Evolutionary conservation across 2,797 vertebrate species (phyloP).

Genomic region (Cebuella pygmaea): DNA sequence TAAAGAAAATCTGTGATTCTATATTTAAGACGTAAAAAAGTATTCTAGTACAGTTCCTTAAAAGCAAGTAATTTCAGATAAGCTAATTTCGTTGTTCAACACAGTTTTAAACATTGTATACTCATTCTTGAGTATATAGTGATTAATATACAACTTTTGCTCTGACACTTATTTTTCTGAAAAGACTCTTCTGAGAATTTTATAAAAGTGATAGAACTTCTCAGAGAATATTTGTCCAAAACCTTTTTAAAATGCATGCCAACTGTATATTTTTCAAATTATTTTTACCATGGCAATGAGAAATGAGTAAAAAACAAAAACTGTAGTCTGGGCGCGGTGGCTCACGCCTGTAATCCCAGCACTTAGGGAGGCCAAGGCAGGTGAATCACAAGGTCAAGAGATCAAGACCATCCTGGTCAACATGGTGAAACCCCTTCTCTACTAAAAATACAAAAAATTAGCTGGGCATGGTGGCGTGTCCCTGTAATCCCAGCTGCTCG

Average conservation of each 20-base stretch:
- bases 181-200: not conserved
- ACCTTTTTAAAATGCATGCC: not conserved
- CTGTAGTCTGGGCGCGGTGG: not conserved
- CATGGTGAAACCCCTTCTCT: too few relatives aligned
- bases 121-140: not conserved
- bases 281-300: not conserved
- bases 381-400: too few relatives aligned
- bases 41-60: not conserved
- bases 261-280: not conserved
- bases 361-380: too few relatives aligned
- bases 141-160: not conserved
- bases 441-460: too few relatives aligned
- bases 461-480: too few relatives aligned
- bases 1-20: slow-evolving; percentile 35
- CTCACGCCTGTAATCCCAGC: too few relatives aligned
- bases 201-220: not conserved
- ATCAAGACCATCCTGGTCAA: too few relatives aligned
- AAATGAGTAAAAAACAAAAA: not conserved
- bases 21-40: slow-evolving; percentile 25
- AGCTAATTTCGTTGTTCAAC: not conserved
- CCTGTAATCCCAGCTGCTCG: too few relatives aligned
- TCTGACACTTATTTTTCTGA: not conserved
- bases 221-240: not conserved
- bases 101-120: not conserved
- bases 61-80: slow-evolving; percentile 20